Evolutionary conservation across 2,113 vertebrate species (phyloP).

Genomic region (Syrmaticus mikado): DNA sequence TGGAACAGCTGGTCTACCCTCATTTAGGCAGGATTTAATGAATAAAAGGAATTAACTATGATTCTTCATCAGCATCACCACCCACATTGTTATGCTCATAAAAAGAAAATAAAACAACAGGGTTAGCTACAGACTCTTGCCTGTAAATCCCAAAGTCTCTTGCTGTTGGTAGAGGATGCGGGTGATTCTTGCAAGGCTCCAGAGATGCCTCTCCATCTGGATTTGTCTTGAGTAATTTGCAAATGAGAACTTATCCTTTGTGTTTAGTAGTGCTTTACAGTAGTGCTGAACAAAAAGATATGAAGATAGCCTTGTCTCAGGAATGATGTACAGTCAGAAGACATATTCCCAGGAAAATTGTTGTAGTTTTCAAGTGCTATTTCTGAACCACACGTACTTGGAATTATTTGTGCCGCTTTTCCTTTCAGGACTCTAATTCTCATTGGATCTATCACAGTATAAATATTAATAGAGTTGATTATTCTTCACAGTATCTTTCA

Average conservation of each 20-base stretch:
- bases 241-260: background rate
- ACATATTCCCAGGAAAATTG: background rate
- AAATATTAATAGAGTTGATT: background rate
- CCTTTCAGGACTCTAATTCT: background rate
- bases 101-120: background rate
- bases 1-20: background rate
- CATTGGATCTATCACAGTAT: background rate
- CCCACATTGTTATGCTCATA: background rate
- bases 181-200: background rate
- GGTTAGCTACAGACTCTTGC: background rate
- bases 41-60: background rate
- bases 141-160: background rate
- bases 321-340: background rate
- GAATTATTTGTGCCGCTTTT: background rate
- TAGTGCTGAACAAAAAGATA: background rate
- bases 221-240: background rate
- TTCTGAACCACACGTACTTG: background rate
- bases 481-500: background rate
- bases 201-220: rapidly evolving
- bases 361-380: background rate
- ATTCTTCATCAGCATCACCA: background rate
- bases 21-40: background rate
- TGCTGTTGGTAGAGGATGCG: background rate
- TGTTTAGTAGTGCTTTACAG: background rate
- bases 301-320: background rate